A percentile compares a stretch with the other conserved stretches of the same genome.
Evolutionary conservation across 1,140 invertebrate species (phyloP).

Genomic region (Fopius arisanus): DNA sequence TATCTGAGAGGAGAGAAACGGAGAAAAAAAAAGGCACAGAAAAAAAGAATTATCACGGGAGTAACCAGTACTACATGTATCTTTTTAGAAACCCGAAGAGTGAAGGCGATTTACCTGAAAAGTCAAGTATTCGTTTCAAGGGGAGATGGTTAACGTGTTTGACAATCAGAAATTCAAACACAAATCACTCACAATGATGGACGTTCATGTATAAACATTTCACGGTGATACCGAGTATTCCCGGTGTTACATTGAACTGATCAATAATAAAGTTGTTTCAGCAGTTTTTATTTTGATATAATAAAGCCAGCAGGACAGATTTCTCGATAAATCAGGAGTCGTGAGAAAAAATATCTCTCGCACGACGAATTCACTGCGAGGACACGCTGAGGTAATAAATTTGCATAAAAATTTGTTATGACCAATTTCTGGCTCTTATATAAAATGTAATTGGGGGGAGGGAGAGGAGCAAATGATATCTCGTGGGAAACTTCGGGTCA

Average conservation of each 20-base stretch:
- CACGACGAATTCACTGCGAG: not conserved
- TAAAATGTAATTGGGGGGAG: not conserved
- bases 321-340: not conserved
- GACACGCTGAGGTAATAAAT: conserved; percentile 1
- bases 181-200: not conserved
- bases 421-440: not conserved
- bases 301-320: not conserved
- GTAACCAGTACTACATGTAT: conserved; percentile 14
- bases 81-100: conserved; percentile 15
- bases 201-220: not conserved
- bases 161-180: conserved; percentile 1
- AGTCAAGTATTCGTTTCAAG: conserved; percentile 8
- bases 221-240: not conserved
- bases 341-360: not conserved
- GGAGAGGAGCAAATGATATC: not conserved
- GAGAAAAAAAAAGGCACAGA: not conserved
- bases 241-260: not conserved
- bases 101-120: conserved; percentile 37
- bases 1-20: conserved; percentile 32
- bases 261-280: not conserved
- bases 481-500: not conserved
- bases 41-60: conserved; percentile 22
- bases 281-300: not conserved
- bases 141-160: not conserved
- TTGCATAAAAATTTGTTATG: conserved; percentile 2